Base-by-base conservation (phyloP, 2,113 vertebrate species). In the Perca flavescens region DNA sequence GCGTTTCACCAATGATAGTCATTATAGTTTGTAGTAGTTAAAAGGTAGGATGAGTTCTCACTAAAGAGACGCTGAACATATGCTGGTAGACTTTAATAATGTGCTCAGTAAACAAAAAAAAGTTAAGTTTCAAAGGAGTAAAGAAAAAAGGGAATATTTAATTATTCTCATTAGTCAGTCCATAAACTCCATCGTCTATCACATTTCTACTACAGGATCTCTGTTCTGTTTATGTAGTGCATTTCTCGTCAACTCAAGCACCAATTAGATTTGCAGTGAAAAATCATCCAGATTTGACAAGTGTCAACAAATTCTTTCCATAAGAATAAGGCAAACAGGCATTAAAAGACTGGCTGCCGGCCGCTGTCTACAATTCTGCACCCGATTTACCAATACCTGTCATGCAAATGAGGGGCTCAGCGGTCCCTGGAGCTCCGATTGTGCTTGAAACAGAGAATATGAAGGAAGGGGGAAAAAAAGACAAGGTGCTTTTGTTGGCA, bases 331-430 rank as follows among this genome's bases (percentile, higher is more conserved):
- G 76, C 46, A 83, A 87, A 73, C 25, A 8, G 12, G 49, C 74
- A 61, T 68, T 68, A 63, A 85, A 80, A 77, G 53, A 60, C 58
- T 54, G 66, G 50, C 80, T 81, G 72, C 84, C 3, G 62, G 74
- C 72, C 60, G 22, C 61, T 17, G 80, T 77, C 69, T 62, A 52
- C 77, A 82, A 40, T 67, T 62, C 62, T 60, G 71, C 50, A 82
- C 68, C 81, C 21, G 75, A 83, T 87, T 83, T 88, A 87, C 86
- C 66, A 79, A 89, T 88, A 89, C 86, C 84, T 90, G 84, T 87
- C 84, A 91, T 79, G 83, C 74, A 91, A 87, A 90, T 81, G 66
- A 77, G 83, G 74, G 62, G 68, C 84, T 92, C 80, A 75, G 86
- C 12, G 0, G 12, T 90, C 85, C 86, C 88, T 31, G 50, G 22